phyloP scores from a whole-genome alignment of 2,797 vertebrate genomes.

The Crax fasciolata region DNA sequence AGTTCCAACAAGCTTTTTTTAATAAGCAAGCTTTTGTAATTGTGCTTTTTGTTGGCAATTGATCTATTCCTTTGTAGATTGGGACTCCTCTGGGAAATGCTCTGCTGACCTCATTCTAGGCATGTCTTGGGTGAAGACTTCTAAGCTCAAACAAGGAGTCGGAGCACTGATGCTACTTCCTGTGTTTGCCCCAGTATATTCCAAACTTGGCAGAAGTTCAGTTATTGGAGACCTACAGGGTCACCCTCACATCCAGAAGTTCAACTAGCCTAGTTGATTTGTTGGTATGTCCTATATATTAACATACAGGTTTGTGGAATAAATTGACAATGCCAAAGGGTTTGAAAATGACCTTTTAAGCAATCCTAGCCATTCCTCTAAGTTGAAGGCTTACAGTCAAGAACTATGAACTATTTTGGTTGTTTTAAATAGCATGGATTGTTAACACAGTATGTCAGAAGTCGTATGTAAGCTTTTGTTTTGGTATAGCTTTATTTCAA shows the following conservation, averaged over 20 bases:
- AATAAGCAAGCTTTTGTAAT: neutral
- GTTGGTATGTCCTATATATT: neutral
- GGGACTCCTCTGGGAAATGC: neutral
- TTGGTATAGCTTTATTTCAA: neutral
- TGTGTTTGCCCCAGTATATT: neutral
- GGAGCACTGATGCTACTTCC: neutral
- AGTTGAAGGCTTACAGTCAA: neutral
- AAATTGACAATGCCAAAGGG: neutral
- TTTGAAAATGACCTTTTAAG: neutral
- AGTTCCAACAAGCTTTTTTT: neutral
- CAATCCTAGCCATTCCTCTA: neutral
- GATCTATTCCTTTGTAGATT: neutral
- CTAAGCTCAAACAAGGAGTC: fast-evolving
- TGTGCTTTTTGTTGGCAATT: neutral
- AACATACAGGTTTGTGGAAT: neutral
- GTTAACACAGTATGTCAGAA: neutral
- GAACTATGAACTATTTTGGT: neutral
- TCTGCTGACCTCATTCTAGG: neutral
- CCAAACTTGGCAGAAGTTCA: neutral
- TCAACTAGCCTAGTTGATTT: neutral
- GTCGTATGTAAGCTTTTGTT: neutral
- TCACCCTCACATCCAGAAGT: neutral
- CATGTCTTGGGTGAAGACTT: neutral
- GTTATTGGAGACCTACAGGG: fast-evolving
- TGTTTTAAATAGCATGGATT: neutral